Evolutionary conservation across 2,888 invertebrate species (phyloP), one percentile per base, ranked within the genome.

Genomic region (Chesias legatella): DNA sequence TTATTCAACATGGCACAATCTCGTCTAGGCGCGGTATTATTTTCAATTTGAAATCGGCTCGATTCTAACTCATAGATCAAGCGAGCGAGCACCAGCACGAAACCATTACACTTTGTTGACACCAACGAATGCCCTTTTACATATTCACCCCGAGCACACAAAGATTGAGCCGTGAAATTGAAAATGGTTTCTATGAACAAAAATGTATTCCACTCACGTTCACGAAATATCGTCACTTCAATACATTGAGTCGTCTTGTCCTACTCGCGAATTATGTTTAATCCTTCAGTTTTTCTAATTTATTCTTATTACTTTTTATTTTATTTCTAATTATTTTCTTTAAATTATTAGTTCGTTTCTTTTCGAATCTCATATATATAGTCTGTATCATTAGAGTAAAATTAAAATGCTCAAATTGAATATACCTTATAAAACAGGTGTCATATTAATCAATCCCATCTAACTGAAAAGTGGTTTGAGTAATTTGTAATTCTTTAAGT

Each of bases 151-250:
- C 80, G 78, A 78, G 76, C 82, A 80, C 74, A 82, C 80, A 85
- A 83, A 84, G 84, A 86, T 85, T 86, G 85, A 85, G 82, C 80
- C 79, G 79, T 86, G 79, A 84, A 86, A 86, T 85, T 85, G 85
- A 84, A 86, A 85, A 84, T 84, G 79, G 79, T 82, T 84, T 78
- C 82, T 78, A 83, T 84, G 79, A 79, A 79, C 82, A 80, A 82
- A 81, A 85, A 79, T 79, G 67, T 85, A 86, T 86, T 84, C 83
- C 50, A 59, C 65, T 60, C 84, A 82, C 82, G 84, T 77, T 62
- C 66, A 53, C 65, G 50, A 68, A 73, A 71, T 79, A 81, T 75
- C 75, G 78, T 76, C 73, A 77, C 77, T 71, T 76, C 73, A 74
- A 56, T 59, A 48, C 48, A 43, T 30, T 23, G 33, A 38, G 24